A percentile compares a stretch with the other conserved stretches of the same genome.
These are phyloP conservation scores for Prolemur simus DNA, from an alignment of 2,113 vertebrate species.

Conservation along the genomic window DNA sequence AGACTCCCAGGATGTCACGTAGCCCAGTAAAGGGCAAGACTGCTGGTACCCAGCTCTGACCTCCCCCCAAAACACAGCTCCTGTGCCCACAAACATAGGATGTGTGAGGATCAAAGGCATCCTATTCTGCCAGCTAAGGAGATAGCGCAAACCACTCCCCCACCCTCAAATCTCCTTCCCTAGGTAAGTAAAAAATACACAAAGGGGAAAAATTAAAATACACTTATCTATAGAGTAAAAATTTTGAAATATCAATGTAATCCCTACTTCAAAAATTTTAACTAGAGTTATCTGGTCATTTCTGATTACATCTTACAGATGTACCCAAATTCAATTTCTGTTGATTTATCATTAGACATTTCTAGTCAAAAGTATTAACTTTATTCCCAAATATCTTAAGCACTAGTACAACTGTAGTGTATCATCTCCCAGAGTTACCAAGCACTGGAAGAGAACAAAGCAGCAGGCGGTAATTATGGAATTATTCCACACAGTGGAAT, in stretches of 20 bases:
- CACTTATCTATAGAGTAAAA: slow-evolving; percentile 80
- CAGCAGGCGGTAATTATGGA: slow-evolving; percentile 82
- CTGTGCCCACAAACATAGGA: slow-evolving; percentile 68
- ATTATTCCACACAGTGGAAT: slow-evolving; percentile 77
- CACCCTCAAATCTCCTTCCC: slow-evolving; percentile 60
- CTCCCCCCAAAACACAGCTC: slow-evolving; percentile 74
- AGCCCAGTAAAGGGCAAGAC: slow-evolving; percentile 55
- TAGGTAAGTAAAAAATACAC: slow-evolving; percentile 64
- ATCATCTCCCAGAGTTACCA: slow-evolving; percentile 63
- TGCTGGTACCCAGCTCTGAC: slow-evolving; percentile 61
- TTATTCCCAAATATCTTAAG: slow-evolving; percentile 79
- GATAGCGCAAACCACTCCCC: slow-evolving; percentile 71
- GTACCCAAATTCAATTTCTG: slow-evolving; percentile 71
- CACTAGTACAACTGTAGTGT: slow-evolving; percentile 75
- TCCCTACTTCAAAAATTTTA: slow-evolving; percentile 74
- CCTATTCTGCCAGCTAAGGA: slow-evolving; percentile 79
- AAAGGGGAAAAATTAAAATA: slow-evolving; percentile 73
- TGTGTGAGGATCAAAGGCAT: slow-evolving; percentile 80
- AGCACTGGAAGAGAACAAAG: slow-evolving; percentile 66
- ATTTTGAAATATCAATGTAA: slow-evolving; percentile 69
- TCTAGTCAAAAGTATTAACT: slow-evolving; percentile 80
- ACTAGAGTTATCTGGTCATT: slow-evolving; percentile 75
- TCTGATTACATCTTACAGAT: slow-evolving; percentile 75
- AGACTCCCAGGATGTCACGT: slow-evolving; percentile 65
- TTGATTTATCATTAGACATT: slow-evolving; percentile 77